Percentiles rank a stretch among this genome's conserved stretches.
These are phyloP conservation scores for Marronus borbonicus DNA, from an alignment of 2,888 invertebrate species.

Conservation along the genomic window DNA sequence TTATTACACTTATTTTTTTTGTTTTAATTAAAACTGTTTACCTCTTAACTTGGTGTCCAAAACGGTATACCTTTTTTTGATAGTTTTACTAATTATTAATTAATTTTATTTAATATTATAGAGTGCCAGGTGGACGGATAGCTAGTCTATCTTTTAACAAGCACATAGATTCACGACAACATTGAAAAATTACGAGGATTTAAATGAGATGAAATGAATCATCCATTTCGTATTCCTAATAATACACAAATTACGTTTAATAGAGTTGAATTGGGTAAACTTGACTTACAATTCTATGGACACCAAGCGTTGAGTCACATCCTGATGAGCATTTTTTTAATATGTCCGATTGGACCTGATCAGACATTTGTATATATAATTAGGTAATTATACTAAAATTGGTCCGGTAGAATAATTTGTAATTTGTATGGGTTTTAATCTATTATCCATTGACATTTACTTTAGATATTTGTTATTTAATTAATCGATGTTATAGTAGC, in stretches of 20 bases:
- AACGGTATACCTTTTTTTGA: slow-evolving; percentile 37
- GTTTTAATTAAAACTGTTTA: neutral
- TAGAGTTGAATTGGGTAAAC: neutral
- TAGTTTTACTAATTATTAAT: slow-evolving; percentile 23
- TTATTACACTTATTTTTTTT: neutral
- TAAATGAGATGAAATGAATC: slow-evolving; percentile 55
- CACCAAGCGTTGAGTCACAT: slow-evolving; percentile 34
- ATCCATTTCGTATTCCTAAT: slow-evolving; percentile 28
- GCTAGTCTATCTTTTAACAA: slow-evolving; percentile 63
- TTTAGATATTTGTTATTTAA: neutral
- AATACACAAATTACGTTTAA: neutral
- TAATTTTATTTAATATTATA: slow-evolving; percentile 22
- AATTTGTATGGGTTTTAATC: slow-evolving; percentile 13
- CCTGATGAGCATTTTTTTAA: slow-evolving; percentile 16
- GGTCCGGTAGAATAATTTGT: slow-evolving; percentile 59
- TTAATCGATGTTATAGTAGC: slow-evolving; percentile 57
- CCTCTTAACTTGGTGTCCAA: slow-evolving; percentile 54
- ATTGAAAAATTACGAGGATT: slow-evolving; percentile 51
- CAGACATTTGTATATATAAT: slow-evolving; percentile 51
- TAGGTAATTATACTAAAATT: slow-evolving; percentile 59
- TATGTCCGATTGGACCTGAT: slow-evolving; percentile 57
- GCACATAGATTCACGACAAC: slow-evolving; percentile 53
- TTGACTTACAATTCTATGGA: slow-evolving; percentile 32
- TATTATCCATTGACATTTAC: slow-evolving; percentile 3
- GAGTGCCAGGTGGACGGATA: slow-evolving; percentile 65